Percentiles rank a stretch among this genome's conserved stretches.
Evolutionary conservation across 2,797 vertebrate species (phyloP).

Genomic region (Brachymystax lenok): DNA sequence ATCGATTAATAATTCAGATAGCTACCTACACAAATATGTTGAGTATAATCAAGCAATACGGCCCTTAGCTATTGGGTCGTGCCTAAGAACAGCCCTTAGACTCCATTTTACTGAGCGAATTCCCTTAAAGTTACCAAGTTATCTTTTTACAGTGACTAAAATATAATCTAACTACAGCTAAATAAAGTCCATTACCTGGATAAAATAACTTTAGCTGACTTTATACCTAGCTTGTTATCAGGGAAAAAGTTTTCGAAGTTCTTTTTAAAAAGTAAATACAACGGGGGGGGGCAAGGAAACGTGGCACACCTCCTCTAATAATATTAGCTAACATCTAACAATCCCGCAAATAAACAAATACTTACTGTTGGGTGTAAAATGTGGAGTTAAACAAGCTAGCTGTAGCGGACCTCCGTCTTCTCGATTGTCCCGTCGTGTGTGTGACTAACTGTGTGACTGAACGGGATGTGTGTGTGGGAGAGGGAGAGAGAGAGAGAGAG

Average conservation of each 20-base stretch:
- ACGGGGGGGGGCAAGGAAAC: neutral
- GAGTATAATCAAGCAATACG: too few species aligned
- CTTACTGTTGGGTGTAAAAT: slow-evolving; percentile 1
- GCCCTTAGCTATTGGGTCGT: too few species aligned
- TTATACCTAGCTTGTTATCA: too few species aligned
- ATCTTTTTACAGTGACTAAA: too few species aligned
- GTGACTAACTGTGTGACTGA: neutral
- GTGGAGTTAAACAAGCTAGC: neutral
- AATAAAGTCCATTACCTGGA: neutral
- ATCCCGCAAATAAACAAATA: neutral
- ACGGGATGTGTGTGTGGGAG: slow-evolving; percentile 8
- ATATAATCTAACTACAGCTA: too few species aligned
- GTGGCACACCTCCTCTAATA: neutral
- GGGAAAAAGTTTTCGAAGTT: neutral
- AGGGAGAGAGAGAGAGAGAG: too few species aligned
- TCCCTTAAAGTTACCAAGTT: too few species aligned
- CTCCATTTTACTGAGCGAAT: too few species aligned
- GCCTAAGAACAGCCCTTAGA: too few species aligned
- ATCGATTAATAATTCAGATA: neutral
- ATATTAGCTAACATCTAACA: neutral
- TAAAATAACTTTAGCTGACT: neutral
- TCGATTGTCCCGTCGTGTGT: neutral
- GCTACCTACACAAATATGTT: too few species aligned
- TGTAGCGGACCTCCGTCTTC: neutral
- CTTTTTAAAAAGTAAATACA: neutral